Conservation (phyloP, 2,888 invertebrate genomes). For the Lepidocyrtoides sp. region DNA sequence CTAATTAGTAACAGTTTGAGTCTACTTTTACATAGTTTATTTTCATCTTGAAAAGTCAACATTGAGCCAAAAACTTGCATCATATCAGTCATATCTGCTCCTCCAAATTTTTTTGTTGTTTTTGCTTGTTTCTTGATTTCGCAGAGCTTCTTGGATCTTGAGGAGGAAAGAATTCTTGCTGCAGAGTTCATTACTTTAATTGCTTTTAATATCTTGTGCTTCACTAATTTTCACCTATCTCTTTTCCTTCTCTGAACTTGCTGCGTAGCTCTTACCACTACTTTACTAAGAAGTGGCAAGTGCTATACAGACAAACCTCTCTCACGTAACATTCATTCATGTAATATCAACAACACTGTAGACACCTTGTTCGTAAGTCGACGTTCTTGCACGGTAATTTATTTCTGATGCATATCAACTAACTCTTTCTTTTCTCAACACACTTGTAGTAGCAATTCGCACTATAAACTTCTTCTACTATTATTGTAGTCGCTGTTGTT, state of each 20-base stretch:
- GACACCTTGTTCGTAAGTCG: constrained; percentile 10
- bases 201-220: background rate
- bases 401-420: background rate
- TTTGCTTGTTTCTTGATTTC: background rate
- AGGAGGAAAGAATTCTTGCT: constrained; percentile 37
- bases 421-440: background rate
- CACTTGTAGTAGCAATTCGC: background rate
- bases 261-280: background rate
- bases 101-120: too few species aligned
- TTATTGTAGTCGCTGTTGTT: background rate
- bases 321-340: constrained; percentile 8
- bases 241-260: background rate
- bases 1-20: constrained; percentile 67
- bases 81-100: too few species aligned
- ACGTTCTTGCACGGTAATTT: constrained; percentile 1
- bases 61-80: background rate
- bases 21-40: constrained; percentile 47
- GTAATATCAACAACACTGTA: constrained; percentile 3
- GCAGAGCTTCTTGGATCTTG: background rate
- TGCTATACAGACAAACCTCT: background rate
- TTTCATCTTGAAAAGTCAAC: background rate
- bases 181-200: constrained; percentile 49
- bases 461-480: background rate
- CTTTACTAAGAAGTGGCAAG: background rate
- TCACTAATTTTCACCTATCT: background rate